Evolutionary conservation across 2,888 invertebrate species (phyloP).

Genomic region (Notodonta dromedarius): DNA sequence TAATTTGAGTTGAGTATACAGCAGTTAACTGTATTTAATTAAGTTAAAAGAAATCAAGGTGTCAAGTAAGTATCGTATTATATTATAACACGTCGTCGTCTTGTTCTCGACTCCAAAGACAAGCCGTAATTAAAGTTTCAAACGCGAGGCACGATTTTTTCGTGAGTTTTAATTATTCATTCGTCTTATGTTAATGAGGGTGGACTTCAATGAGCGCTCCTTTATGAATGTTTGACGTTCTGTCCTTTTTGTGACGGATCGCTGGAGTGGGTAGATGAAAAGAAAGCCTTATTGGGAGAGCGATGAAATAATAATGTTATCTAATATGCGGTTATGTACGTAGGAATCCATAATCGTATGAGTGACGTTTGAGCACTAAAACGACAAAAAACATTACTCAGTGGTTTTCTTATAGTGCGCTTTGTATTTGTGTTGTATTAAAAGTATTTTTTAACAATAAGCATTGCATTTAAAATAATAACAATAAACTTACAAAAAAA

Average conservation of each 20-base stretch:
- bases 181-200: constrained; percentile 8
- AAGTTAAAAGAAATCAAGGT: not conserved
- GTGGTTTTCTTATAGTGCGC: no score
- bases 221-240: constrained; percentile 1
- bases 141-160: constrained; percentile 1
- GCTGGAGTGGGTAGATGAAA: not conserved
- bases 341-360: no score
- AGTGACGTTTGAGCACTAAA: no score
- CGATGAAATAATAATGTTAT: not conserved
- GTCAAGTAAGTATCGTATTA: not conserved
- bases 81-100: not conserved
- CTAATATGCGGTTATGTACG: no score
- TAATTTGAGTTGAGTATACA: no score
- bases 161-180: constrained; percentile 8
- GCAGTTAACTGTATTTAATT: no score
- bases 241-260: not conserved
- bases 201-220: not conserved
- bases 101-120: not conserved
- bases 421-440: no score
- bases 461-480: no score
- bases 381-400: no score
- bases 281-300: not conserved
- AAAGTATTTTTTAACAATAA: no score
- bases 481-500: no score
- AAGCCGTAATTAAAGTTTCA: not conserved